Base-by-base conservation (phyloP, 2,113 vertebrate genomes). In the Pluvialis apricaria region DNA sequence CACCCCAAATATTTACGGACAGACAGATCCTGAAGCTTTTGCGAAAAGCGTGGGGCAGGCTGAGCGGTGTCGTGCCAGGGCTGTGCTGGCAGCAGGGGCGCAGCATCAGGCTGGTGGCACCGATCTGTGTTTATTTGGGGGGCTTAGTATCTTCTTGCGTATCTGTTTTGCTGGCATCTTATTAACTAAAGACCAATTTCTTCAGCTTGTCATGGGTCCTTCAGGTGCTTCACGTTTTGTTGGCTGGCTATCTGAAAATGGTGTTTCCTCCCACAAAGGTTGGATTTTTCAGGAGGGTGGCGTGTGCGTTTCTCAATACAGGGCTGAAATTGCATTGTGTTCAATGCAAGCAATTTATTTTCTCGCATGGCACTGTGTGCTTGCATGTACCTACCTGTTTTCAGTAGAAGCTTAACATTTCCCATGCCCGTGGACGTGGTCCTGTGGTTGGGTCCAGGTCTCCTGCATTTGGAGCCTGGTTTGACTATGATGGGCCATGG, bases 1-100 rank as follows among this genome's bases (percentile, higher is more conserved):
- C 55, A 93, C 60, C 85, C 83, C 82, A 80, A 90, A 91, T 94
- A 92, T 94, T 96, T 96, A 82, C 31, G 1, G 66, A 92, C 71
- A 65, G 75, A 21, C 84, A 57, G 66, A 82, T 65, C 81, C 61
- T 2, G 4, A 68, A 90, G 84, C 36, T 90, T 82, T 93, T 69
- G 85, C 9, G 6, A 34, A 90, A 89, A 51, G n/a, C 3, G 0
- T n/a, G 69, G 70, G 61, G 69, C n/a, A 89, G 69, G 51, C 49
- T 9, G 49, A 86, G 87, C 2, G 0, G 45, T 55, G 58, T 47
- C 0, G 2, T 58, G 66, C 45, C 0, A 52, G 75, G 75, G 47
- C 79, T 78, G n/a, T 2, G 6, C 7, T 26, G 54, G 52, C 82
- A 55, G 55, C 38, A 47, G 44, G 61, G 83, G 20, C 38, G 15